Percentiles rank a stretch among this genome's conserved stretches.
phyloP scores from a whole-genome alignment of 2,113 vertebrate species.

The Nestor notabilis region DNA sequence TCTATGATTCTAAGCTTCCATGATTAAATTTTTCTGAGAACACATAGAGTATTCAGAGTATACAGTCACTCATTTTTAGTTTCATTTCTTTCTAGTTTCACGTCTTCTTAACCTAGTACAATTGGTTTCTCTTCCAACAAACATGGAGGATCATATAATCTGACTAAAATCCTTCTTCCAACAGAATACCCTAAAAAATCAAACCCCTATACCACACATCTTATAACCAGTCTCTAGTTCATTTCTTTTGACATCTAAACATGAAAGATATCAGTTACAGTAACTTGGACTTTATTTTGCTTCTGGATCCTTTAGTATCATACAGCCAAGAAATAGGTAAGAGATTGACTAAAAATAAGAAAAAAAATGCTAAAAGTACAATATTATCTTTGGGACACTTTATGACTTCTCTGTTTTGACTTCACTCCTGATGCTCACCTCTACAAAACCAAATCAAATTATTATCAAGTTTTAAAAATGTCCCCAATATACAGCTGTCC shows the following conservation, averaged over 20 bases:
- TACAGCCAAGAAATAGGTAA: not conserved
- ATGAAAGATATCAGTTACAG: not conserved
- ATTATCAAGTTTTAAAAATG: not conserved
- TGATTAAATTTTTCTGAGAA: not conserved
- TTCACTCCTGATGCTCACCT: not conserved
- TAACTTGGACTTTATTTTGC: not conserved
- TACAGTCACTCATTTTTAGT: not conserved
- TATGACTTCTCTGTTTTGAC: not conserved
- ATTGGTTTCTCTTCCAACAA: not conserved
- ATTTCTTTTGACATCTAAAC: not conserved
- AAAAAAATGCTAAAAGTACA: not conserved
- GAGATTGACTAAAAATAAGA: not conserved
- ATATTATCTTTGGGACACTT: not conserved
- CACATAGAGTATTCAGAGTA: not conserved
- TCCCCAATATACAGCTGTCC: not conserved
- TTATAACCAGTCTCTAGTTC: not conserved
- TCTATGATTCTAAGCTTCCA: too few relatives aligned
- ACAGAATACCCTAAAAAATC: not conserved
- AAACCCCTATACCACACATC: not conserved
- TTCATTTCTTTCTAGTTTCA: not conserved
- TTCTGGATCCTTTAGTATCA: not conserved
- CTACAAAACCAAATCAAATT: not conserved
- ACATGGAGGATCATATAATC: not conserved
- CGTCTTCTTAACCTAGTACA: not conserved
- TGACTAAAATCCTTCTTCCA: not conserved